Percentiles rank a stretch among this genome's conserved stretches.
Evolutionary conservation across 2,113 vertebrate species (phyloP).

Genomic region (Oryzias javanicus): DNA sequence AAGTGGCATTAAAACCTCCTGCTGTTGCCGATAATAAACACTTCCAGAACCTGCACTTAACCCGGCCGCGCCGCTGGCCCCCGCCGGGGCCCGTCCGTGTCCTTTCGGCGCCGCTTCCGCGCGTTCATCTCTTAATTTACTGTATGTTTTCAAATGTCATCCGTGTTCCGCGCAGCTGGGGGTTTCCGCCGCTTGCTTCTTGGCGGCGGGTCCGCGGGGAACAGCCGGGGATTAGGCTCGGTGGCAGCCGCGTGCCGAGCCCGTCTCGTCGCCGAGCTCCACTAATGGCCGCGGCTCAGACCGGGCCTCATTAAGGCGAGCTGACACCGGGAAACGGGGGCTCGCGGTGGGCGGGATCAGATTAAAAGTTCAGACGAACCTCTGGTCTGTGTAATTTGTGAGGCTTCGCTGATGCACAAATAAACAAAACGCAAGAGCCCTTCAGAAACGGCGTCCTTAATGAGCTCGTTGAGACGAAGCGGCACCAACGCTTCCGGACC

Average conservation of each 20-base stretch:
- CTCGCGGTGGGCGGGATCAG: constrained; percentile 63
- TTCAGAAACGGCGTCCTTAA: constrained; percentile 67
- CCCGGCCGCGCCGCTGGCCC: constrained; percentile 5
- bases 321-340: constrained; percentile 66
- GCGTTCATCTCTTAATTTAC: constrained; percentile 53
- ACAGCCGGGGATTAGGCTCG: constrained; percentile 58
- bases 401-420: constrained; percentile 62
- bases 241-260: constrained; percentile 49
- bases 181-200: constrained; percentile 46
- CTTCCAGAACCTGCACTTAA: not conserved
- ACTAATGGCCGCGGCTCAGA: constrained; percentile 67
- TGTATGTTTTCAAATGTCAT: constrained; percentile 63
- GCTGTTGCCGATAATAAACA: constrained; percentile 40
- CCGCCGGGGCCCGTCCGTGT: constrained; percentile 22
- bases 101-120: constrained; percentile 36
- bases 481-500: constrained; percentile 41
- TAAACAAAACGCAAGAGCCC: constrained; percentile 69
- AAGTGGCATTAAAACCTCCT: constrained; percentile 49
- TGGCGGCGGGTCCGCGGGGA: constrained; percentile 56
- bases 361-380: constrained; percentile 74
- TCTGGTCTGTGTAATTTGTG: constrained; percentile 70
- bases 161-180: constrained; percentile 58
- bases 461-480: constrained; percentile 69
- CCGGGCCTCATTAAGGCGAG: constrained; percentile 70
- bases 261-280: constrained; percentile 65